Conservation (phyloP, 2,113 vertebrate species). For the Scalopus aquaticus region DNA sequence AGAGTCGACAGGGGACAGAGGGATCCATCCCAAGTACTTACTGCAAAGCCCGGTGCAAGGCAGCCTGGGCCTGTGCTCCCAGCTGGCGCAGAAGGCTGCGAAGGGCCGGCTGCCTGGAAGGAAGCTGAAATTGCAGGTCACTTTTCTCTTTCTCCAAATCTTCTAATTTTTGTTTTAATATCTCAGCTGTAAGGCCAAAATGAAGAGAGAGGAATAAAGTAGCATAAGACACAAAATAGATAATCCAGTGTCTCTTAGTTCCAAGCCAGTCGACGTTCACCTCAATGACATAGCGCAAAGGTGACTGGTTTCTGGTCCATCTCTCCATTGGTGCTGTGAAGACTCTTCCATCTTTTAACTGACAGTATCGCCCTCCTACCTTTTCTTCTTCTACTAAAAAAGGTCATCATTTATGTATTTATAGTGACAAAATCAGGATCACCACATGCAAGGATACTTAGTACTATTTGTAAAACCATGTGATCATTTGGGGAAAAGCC, state of each 20-base stretch:
- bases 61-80: conserved; percentile 82
- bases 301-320: background rate
- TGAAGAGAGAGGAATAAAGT: background rate
- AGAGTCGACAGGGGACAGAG: rapidly evolving
- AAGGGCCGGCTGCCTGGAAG: conserved; percentile 90
- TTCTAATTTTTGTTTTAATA: conserved; percentile 88
- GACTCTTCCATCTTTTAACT: background rate
- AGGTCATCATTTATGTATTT: background rate
- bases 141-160: conserved; percentile 88
- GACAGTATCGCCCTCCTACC: background rate
- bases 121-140: conserved; percentile 87
- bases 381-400: background rate
- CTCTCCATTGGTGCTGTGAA: background rate
- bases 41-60: conserved; percentile 76
- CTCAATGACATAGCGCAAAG: background rate
- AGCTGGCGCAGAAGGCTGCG: conserved; percentile 87
- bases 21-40: conserved; percentile 56
- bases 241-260: background rate
- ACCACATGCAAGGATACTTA: background rate
- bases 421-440: background rate
- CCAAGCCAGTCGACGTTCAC: background rate
- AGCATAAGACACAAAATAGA: background rate
- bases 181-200: conserved; percentile 86
- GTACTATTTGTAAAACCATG: background rate
- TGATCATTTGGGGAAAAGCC: background rate